Conservation (phyloP, 2,797 vertebrate genomes). For the Lepidocolaptes lacrymiger region DNA sequence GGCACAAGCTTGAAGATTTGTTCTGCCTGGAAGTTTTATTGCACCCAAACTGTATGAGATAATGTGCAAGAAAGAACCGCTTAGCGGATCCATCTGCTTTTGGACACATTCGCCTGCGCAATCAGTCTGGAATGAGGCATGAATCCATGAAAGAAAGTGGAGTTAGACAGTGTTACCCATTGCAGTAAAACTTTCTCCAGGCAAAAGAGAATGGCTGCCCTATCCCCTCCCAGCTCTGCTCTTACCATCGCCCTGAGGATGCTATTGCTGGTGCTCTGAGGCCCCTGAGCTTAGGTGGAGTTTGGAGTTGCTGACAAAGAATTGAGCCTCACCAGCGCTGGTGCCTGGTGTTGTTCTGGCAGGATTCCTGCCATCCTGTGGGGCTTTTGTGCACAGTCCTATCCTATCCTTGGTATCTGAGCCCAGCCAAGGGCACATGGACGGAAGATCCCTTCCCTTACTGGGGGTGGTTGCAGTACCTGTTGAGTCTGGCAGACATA, state of each 20-base stretch:
- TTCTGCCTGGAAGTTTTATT: slow-evolving; percentile 70
- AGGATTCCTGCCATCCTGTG: neutral
- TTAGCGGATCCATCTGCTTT: slow-evolving; percentile 65
- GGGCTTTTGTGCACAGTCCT: accelerated
- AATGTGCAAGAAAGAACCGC: slow-evolving; percentile 48
- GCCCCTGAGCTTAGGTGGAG: accelerated
- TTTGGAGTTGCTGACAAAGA: neutral
- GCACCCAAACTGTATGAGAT: slow-evolving; percentile 67
- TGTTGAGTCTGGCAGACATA: neutral
- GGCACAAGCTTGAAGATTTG: slow-evolving; percentile 60
- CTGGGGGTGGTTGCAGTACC: neutral
- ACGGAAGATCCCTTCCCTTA: neutral
- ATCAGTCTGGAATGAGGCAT: slow-evolving; percentile 36
- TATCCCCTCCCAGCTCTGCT: neutral
- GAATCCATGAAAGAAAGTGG: neutral
- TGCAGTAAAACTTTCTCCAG: neutral
- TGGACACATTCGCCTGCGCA: slow-evolving; percentile 27
- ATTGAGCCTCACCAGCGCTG: neutral
- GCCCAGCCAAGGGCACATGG: accelerated
- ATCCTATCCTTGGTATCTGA: neutral
- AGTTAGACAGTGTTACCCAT: neutral
- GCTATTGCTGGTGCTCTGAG: accelerated
- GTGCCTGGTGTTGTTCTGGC: neutral
- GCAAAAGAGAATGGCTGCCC: neutral
- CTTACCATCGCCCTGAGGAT: too few relatives aligned